A percentile compares a stretch with the other conserved stretches of the same genome.
Conservation (phyloP, 2,113 vertebrate species). For the Bucco capensis region DNA sequence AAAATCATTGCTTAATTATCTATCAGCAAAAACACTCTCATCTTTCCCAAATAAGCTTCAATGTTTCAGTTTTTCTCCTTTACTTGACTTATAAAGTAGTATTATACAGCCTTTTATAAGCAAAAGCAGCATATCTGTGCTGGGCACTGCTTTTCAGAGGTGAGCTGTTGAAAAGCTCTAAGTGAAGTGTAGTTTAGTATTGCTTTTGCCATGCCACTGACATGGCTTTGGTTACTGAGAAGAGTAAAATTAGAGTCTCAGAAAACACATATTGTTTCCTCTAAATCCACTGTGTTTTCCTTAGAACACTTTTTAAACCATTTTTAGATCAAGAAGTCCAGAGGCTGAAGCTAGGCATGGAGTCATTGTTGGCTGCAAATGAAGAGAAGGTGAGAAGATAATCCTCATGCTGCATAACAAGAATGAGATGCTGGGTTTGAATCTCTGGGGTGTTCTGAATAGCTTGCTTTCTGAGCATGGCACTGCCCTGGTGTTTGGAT, state of each 20-base stretch:
- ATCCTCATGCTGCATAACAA: neutral
- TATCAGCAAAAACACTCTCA: neutral
- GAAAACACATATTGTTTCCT: neutral
- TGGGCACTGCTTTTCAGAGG: neutral
- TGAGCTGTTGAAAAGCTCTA: neutral
- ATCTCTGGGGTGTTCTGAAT: neutral
- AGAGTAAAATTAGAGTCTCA: neutral
- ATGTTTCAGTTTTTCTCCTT: neutral
- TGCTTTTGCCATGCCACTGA: neutral
- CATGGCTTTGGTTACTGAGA: neutral
- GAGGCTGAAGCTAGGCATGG: constrained; percentile 86
- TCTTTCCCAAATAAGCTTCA: neutral
- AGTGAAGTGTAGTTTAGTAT: neutral
- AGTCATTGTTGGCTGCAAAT: constrained; percentile 85
- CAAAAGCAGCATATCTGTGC: neutral
- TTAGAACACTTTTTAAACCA: neutral
- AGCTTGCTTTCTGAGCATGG: accelerated
- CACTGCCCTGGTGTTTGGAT: neutral
- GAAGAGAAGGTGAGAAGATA: constrained; percentile 87
- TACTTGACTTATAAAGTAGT: neutral
- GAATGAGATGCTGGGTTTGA: neutral
- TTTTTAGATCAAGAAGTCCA: constrained; percentile 91
- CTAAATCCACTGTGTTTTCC: neutral
- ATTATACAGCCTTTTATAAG: neutral
- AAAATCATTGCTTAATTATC: neutral